Base-by-base conservation (phyloP, 2,113 vertebrate species). In the Pterophyllum scalare region DNA sequence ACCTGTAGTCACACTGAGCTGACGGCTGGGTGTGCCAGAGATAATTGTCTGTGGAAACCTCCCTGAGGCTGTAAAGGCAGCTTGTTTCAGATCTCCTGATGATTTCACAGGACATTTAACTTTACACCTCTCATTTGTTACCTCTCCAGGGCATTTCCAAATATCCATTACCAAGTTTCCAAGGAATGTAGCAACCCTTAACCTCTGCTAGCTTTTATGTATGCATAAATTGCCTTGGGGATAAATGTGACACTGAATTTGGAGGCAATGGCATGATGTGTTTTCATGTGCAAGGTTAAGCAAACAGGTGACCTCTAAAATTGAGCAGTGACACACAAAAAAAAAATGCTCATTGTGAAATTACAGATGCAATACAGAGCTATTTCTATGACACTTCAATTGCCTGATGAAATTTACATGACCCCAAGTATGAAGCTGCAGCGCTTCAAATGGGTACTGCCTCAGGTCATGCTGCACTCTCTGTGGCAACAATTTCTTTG, bases 81-180 rank as follows among this genome's bases (percentile, higher is more conserved):
- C 92, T 95, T 93, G 91, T 94, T 94, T 90, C 91, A 89, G 88
- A 92, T 87, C 92, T 91, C 93, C 82, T 92, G 90, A 93, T 94
- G 93, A 94, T 96, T 97, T 97, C 95, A 97, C 94, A 94, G 96
- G 90, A 94, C 94, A 92, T 96, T 96, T 94, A 94, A 95, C 94
- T 97, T 96, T 90, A 96, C 90, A 91, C 91, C 88, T 92, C 91
- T 96, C 91, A 93, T 96, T 96, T 94, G 95, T 95, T 95, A 94
- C 93, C 90, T 91, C 93, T 93, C 91, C 85, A 67, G 88, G 90
- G 94, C 65, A 91, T 95, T 95, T 94, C 90, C 90, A 90, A 89
- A 95, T 88, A 94, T 87, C 95, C 94, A 94, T 96, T 96, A 97
- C 93, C 72, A 88, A 91, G 92, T 94, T 93, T 81, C 91, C 59